Base-by-base conservation (phyloP, 1,140 invertebrate genomes). In the Drosophila orosa region DNA sequence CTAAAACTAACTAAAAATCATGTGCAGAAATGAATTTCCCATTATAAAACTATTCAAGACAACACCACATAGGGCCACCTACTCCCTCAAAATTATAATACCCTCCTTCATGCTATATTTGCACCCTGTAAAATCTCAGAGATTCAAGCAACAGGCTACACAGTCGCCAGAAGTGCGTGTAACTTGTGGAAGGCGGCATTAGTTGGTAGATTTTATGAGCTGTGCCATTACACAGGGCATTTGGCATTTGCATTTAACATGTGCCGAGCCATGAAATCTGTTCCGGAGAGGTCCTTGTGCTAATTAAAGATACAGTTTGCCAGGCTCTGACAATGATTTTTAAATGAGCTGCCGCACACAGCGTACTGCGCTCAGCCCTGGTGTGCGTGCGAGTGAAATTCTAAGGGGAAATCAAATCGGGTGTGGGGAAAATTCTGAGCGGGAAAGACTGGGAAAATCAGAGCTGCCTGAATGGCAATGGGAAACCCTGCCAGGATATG, bases 121-220 rank as follows among this genome's bases (percentile, higher is more conserved):
- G 35, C 13, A 24, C 50, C 50, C 50, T 54, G 31, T 54, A 54
- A 35, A 54, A 54, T 24, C 29, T n/a, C 8, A n/a, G 54, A 31
- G 17, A 40, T 17, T 12, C 55, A 27, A 39, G 50, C 37, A 29
- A 63, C 47, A 69, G 57, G 50, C 17, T 37, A 35, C 19, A 22
- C 31, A 35, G 47, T 10, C 15, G 33, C 42, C 27, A 37, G 56
- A 67, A 60, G 66, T 71, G 42, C 45, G 66, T 74, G 67, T 56
- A 55, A 81, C 17, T 67, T 54, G 19, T 56, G 62, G 35, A 10
- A 10, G 29, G 45, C 40, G 29, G 73, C 74, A 86, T 86, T 86
- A 85, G 82, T 79, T 82, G 60, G 71, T 67, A 67, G 80, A 87
- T 87, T 83, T 89, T 83, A 87, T 80, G 84, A 80, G 75, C 78